Conservation (phyloP, 1,140 invertebrate genomes). For the Frieseomelitta varia region DNA sequence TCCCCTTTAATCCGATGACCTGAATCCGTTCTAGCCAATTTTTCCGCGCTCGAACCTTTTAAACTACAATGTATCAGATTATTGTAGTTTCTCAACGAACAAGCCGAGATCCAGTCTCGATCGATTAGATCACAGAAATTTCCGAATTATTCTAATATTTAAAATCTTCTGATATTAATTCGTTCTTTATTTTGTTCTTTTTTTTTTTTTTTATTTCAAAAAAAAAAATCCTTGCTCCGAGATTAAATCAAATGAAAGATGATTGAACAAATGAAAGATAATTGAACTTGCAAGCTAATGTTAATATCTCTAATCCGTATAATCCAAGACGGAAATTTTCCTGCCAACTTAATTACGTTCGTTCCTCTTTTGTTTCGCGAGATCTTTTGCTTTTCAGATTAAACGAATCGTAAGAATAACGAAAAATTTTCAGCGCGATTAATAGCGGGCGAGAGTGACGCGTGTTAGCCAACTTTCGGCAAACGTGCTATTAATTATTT, state of each 20-base stretch:
- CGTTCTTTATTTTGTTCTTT: too few relatives aligned
- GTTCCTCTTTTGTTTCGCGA: not conserved
- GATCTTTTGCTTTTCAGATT: not conserved
- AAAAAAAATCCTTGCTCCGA: too few relatives aligned
- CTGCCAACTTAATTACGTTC: not conserved
- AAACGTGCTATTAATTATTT: conserved; percentile 3
- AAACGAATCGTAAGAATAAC: not conserved
- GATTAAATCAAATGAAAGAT: too few relatives aligned
- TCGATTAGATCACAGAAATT: too few relatives aligned
- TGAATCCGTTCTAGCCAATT: not conserved
- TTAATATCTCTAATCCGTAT: not conserved
- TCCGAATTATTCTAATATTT: too few relatives aligned
- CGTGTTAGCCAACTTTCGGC: not conserved
- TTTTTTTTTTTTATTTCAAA: too few relatives aligned
- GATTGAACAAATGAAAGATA: too few relatives aligned
- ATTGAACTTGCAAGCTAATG: too few relatives aligned
- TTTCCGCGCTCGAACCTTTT: not conserved
- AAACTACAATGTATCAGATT: not conserved
- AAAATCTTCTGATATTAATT: too few relatives aligned
- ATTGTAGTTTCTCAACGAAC: not conserved
- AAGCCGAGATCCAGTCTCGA: not conserved
- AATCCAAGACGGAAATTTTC: not conserved
- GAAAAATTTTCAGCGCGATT: not conserved
- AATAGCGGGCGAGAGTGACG: too few relatives aligned
- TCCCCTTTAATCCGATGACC: conserved; percentile 21